These are phyloP conservation scores for Mythimna impura DNA, from an alignment of 2,888 invertebrate genomes.

Conservation along the genomic window DNA sequence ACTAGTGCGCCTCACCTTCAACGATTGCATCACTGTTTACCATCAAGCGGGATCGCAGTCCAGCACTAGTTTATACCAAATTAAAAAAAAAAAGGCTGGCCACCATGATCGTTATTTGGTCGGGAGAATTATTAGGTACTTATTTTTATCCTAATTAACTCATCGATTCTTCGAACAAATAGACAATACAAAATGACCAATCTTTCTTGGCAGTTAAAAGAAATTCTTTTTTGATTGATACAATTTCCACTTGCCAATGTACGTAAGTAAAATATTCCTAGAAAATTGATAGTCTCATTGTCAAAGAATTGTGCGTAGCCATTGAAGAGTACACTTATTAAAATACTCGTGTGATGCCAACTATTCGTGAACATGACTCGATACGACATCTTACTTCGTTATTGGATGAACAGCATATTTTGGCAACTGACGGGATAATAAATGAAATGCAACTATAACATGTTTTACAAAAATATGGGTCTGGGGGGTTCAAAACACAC, in stretches of 20 bases:
- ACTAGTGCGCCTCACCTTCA: too few species aligned
- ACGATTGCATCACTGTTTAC: too few species aligned
- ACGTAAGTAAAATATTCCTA: conserved; percentile 13
- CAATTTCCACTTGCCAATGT: conserved; percentile 30
- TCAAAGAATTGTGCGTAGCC: not conserved
- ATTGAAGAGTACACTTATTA: conserved; percentile 25
- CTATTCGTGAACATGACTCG: conserved; percentile 18
- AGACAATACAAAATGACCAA: not conserved
- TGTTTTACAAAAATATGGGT: not conserved
- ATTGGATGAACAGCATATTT: not conserved
- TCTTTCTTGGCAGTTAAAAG: conserved; percentile 10
- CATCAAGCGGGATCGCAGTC: too few species aligned
- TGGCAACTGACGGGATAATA: not conserved
- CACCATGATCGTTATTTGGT: too few species aligned
- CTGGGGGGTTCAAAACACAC: not conserved
- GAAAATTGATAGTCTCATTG: conserved; percentile 24
- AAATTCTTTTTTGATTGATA: conserved; percentile 17
- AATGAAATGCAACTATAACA: not conserved
- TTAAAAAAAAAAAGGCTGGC: too few species aligned
- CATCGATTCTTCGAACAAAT: not conserved
- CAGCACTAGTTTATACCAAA: too few species aligned
- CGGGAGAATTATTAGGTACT: too few species aligned
- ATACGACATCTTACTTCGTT: not conserved
- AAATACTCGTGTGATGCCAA: conserved; percentile 28
- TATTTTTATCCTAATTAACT: too few species aligned